A percentile compares a stretch with the other conserved stretches of the same genome.
These are phyloP conservation scores for Temnothorax rugatulus DNA, from an alignment of 2,888 invertebrate genomes.

Conservation along the genomic window DNA sequence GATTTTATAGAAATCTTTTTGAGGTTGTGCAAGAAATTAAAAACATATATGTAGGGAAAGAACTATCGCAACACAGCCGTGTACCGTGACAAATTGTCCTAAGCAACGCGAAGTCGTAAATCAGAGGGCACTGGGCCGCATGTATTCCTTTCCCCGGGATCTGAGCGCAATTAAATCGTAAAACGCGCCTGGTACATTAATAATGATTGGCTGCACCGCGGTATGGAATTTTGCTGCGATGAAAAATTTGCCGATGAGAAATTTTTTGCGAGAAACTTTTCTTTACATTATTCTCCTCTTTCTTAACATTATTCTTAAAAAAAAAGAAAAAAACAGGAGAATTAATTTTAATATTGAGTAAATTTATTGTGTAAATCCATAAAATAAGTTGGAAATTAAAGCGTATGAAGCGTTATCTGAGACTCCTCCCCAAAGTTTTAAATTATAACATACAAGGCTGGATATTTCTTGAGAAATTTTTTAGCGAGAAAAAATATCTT, in stretches of 20 bases:
- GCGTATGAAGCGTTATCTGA: background rate
- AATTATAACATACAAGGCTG: background rate
- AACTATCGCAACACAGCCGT: background rate
- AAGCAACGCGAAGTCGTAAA: conserved; percentile 73
- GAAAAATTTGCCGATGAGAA: background rate
- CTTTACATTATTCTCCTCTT: too few species aligned
- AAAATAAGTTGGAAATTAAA: background rate
- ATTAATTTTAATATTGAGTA: background rate
- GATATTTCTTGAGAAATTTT: background rate
- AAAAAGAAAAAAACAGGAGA: background rate
- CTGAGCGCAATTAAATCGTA: conserved; percentile 66
- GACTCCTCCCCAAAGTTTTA: background rate
- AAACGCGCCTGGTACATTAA: conserved; percentile 65
- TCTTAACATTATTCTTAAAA: background rate
- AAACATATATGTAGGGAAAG: background rate
- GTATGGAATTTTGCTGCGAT: conserved; percentile 44
- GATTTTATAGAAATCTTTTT: background rate
- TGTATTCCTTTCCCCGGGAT: too few species aligned
- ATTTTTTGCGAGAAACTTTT: background rate
- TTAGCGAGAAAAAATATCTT: background rate
- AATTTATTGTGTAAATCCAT: background rate
- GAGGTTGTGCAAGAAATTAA: background rate
- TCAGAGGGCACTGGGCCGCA: conserved; percentile 59
- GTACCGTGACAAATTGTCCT: conserved; percentile 67
- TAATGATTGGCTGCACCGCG: conserved; percentile 66